phyloP scores from a whole-genome alignment of 2,797 vertebrate species.

The Pseudochromis fuscus region DNA sequence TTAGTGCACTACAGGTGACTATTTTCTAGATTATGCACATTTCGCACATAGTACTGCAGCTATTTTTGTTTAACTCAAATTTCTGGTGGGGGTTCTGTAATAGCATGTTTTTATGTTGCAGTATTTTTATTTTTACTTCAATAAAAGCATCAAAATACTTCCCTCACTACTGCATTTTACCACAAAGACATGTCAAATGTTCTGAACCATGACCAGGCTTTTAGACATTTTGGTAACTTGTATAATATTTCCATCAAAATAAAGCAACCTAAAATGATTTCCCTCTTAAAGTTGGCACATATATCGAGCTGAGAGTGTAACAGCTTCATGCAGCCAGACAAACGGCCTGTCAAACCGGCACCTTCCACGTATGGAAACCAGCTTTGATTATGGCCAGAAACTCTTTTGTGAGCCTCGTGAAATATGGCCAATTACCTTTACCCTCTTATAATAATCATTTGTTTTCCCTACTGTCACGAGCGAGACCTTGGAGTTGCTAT shows the following conservation, averaged over 20 bases:
- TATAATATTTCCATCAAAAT: constrained; percentile 37
- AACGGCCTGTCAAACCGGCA: constrained; percentile 69
- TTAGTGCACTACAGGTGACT: too few species aligned
- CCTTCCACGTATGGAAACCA: constrained; percentile 67
- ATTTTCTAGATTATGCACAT: neutral
- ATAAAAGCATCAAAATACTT: neutral
- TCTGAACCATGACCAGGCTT: constrained; percentile 10
- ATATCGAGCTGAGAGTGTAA: constrained; percentile 38
- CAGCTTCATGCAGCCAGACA: constrained; percentile 65
- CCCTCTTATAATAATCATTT: constrained; percentile 77
- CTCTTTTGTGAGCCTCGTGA: constrained; percentile 66
- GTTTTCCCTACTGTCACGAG: constrained; percentile 69
- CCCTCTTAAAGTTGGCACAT: constrained; percentile 27
- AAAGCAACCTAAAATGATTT: constrained; percentile 12
- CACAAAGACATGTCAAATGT: constrained; percentile 11
- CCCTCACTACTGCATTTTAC: neutral
- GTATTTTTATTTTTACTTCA: neutral
- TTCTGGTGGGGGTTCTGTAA: too few species aligned
- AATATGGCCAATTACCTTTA: constrained; percentile 76
- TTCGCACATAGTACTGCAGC: neutral
- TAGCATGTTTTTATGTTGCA: too few species aligned
- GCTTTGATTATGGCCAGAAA: constrained; percentile 69
- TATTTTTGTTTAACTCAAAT: neutral
- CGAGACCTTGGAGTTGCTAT: constrained; percentile 72
- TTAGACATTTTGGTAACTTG: constrained; percentile 13